A percentile compares a stretch with the other conserved stretches of the same genome.
Evolutionary conservation across 2,113 vertebrate species (phyloP).

Genomic region (Dasyurus viverrinus): DNA sequence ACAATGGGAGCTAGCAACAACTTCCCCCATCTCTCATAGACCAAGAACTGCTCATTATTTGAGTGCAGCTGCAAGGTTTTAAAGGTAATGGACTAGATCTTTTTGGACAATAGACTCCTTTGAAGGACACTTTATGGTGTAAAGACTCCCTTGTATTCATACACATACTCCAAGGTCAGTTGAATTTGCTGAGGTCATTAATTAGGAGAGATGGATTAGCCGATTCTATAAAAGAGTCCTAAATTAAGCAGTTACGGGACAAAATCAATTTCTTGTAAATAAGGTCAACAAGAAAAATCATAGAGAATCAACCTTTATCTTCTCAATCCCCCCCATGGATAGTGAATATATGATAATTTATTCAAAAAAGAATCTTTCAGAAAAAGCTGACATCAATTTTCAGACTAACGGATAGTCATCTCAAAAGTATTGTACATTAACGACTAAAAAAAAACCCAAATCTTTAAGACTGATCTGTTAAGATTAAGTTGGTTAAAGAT

Average conservation of each 20-base stretch:
- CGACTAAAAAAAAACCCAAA: not conserved
- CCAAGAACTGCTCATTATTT: not conserved
- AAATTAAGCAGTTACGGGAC: not conserved
- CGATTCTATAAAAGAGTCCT: too few species aligned
- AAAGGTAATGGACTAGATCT: not conserved
- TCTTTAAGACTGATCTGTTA: too few species aligned
- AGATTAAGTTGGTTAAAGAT: not conserved
- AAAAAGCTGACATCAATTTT: not conserved
- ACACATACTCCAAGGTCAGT: too few species aligned
- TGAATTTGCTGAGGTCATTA: not conserved
- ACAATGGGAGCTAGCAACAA: not conserved
- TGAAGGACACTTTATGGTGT: not conserved
- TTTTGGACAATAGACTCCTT: not conserved
- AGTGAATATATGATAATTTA: not conserved
- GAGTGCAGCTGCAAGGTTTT: not conserved
- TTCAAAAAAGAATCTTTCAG: not conserved
- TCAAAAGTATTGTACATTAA: not conserved
- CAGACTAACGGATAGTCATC: not conserved
- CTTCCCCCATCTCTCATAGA: not conserved
- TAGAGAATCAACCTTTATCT: not conserved
- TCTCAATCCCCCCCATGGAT: not conserved
- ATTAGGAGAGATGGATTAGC: not conserved
- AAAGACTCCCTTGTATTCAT: not conserved
- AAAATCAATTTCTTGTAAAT: not conserved
- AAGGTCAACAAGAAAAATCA: not conserved